phyloP scores from a whole-genome alignment of 30 jellyfish, hydroid and myxozoan genomes.

The Rhopilema esculentum region DNA sequence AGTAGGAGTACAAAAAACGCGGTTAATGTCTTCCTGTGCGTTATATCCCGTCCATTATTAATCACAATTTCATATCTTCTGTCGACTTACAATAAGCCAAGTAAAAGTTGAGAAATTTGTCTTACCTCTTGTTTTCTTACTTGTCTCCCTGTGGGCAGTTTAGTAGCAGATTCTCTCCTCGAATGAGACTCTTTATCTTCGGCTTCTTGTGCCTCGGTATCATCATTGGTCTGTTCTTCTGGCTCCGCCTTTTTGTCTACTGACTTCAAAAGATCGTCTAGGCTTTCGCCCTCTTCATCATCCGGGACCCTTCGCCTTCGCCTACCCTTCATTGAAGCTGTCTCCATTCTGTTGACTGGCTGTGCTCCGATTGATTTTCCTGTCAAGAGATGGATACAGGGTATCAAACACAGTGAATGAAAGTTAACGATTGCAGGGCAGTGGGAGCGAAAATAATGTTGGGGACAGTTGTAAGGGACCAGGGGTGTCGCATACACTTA shows the following conservation, averaged over 20 bases:
- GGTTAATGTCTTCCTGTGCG: no score
- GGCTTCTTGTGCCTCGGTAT: neutral
- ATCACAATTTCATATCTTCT: neutral
- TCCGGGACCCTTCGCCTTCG: slow-evolving; percentile 20
- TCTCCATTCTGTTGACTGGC: slow-evolving; percentile 39
- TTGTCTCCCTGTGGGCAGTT: slow-evolving; percentile 57
- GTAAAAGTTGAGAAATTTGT: neutral
- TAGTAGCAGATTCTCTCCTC: slow-evolving; percentile 30
- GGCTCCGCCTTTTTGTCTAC: slow-evolving; percentile 39
- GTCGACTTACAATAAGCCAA: no score
- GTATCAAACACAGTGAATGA: neutral
- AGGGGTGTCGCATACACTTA: neutral
- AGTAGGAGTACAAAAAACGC: no score
- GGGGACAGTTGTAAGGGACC: neutral
- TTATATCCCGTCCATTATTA: no score
- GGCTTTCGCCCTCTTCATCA: slow-evolving; percentile 52
- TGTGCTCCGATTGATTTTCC: slow-evolving; percentile 56
- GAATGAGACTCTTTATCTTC: neutral
- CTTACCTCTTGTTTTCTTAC: slow-evolving; percentile 40
- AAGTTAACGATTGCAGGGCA: neutral
- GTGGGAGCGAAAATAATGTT: no score
- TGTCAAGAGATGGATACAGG: neutral
- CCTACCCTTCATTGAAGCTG: slow-evolving; percentile 46
- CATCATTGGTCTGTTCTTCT: slow-evolving; percentile 8
- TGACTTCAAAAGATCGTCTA: slow-evolving; percentile 50